Base-by-base conservation (phyloP, 2,113 vertebrate species). In the Scomber colias region DNA sequence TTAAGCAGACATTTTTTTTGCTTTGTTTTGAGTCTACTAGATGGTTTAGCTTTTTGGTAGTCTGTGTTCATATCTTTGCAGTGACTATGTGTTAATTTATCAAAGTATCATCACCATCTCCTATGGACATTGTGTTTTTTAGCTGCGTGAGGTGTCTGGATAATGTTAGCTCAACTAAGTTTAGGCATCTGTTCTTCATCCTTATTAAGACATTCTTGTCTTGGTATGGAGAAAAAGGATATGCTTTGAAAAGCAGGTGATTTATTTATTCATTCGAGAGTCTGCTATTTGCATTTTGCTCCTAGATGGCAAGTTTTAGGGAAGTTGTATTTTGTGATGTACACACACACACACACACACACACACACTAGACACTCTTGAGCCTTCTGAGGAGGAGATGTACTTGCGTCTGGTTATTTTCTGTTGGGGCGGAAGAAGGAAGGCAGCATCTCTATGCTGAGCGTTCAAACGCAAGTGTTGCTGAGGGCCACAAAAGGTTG, bases 401-500 rank as follows among this genome's bases (percentile, higher is more conserved):
- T 54, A 27, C 12, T 16, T 16, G 64, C 2, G 30, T 49, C 17
- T 57, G 16, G 46, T 49, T 66, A 72, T 68, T 71, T 62, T 31
- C 24, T 15, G 50, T 49, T 16, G 15, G 15, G 21, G 60, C 5
- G 5, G 59, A 51, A 65, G 35, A 31, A 15, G 45, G 14, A 15
- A 16, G 17, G 35, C 75, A 16, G 21, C 51, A 45, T 53, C 57
- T 60, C 57, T 30, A 70, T 66, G 46, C 15, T 24, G 67, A 77
- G 57, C 2, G 3, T 70, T 61, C 49, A 66, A 54, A 87, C 40
- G 30, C 49, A 73, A 40, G 46, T 64, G 40, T 61, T 50, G 24
- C 60, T 31, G 49, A 62, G 64, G 60, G 77, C 61, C 3, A 59
- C 60, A 54, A n/a, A 72, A 66, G 11, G 45, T 71, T 54, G 10